These are phyloP conservation scores for Watsonalla cultraria DNA, from an alignment of 2,888 invertebrate species.

Conservation along the genomic window DNA sequence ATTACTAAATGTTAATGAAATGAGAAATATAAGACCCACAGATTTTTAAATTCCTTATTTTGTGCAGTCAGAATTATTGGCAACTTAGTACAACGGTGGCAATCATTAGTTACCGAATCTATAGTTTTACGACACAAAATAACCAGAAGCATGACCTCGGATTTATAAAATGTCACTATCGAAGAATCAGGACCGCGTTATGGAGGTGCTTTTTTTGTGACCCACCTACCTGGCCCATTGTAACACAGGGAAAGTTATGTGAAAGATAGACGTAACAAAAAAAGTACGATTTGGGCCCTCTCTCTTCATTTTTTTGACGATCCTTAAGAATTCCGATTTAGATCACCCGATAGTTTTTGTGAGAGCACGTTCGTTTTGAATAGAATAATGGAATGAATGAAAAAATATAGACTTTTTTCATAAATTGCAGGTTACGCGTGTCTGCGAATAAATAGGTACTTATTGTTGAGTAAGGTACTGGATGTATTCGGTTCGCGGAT, in stretches of 20 bases:
- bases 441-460: conserved; percentile 38
- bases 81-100: background rate
- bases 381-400: conserved; percentile 31
- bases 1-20: no score
- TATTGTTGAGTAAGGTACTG: conserved; percentile 38
- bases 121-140: background rate
- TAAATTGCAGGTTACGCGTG: conserved; percentile 58
- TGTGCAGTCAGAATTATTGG: background rate
- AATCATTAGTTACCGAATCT: background rate
- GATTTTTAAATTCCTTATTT: no score
- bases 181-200: conserved; percentile 43
- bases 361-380: conserved; percentile 40
- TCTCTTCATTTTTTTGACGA: conserved; percentile 49
- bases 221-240: conserved; percentile 66
- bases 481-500: conserved; percentile 21
- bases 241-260: conserved; percentile 68
- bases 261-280: conserved; percentile 60
- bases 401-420: conserved; percentile 48
- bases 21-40: no score
- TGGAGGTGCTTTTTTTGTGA: conserved; percentile 46
- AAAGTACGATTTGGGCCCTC: conserved; percentile 55
- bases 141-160: conserved; percentile 47
- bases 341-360: conserved; percentile 62
- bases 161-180: conserved; percentile 68
- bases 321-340: conserved; percentile 62